Base-by-base conservation (phyloP, 1,140 invertebrate species). In the Trichogramma pretiosum region DNA sequence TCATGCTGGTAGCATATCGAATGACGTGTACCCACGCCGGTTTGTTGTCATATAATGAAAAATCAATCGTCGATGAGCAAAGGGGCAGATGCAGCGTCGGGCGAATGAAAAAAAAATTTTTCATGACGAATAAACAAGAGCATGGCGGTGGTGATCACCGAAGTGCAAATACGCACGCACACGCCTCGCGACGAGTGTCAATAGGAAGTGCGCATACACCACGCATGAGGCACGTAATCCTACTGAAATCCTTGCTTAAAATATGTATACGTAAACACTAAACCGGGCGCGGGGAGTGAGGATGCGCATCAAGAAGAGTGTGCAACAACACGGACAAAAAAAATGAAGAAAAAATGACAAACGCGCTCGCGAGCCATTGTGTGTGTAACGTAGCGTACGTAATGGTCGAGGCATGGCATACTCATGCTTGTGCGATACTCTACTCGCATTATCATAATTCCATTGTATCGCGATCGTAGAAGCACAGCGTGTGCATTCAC, bases 71-170 rank as follows among this genome's bases (percentile, higher is more conserved):
- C 14, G n/a, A n/a, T n/a, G n/a, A n/a, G n/a, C n/a, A n/a, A n/a
- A 33, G 30, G 22, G n/a, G 38, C 18, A 21, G 13, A 36, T 22
- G n/a, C 35, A n/a, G n/a, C 2, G 22, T 3, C 5, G 11, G 21
- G 22, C 26, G n/a, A 16, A 35, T 14, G 44, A 49, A 44, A 33
- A 49, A n/a, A 49, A 48, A 49, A 49, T n/a, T n/a, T n/a, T 49
- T 49, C 47, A 44, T 44, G 21, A 44, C 35, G 34, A 36, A 16
- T 11, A 38, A 10, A 8, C 24, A 34, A 5, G 11, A 10, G 17
- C 37, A 39, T 23, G 8, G 8, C 21, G 38, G 7, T 22, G 5
- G 11, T 16, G 32, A 8, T n/a, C n/a, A n/a, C n/a, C n/a, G n/a
- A n/a, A n/a, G n/a, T n/a, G n/a, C n/a, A n/a, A n/a, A n/a, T n/a